Evolutionary conservation across 2,113 vertebrate genomes (phyloP).

Genomic region (Phrynosoma platyrhinos): DNA sequence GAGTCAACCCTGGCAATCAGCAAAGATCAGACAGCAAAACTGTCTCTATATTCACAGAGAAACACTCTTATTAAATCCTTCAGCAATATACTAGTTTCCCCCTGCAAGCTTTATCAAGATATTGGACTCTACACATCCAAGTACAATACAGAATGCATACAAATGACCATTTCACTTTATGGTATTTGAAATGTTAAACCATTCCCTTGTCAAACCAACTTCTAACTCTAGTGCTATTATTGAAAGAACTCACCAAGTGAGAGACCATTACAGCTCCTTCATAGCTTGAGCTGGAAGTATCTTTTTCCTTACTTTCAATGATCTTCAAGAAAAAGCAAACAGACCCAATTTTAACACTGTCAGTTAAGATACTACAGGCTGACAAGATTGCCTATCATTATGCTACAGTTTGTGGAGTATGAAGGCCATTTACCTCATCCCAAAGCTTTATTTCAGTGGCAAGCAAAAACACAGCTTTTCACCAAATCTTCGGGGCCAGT

Average conservation of each 20-base stretch:
- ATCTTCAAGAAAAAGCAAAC: constrained; percentile 79
- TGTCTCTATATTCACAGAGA: not conserved
- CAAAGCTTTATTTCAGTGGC: too few relatives aligned
- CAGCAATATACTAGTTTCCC: not conserved
- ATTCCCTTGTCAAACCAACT: not conserved
- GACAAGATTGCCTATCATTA: not conserved
- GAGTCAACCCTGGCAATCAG: too few relatives aligned
- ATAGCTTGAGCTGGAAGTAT: constrained; percentile 80
- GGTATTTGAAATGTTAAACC: not conserved
- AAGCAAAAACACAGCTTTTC: too few relatives aligned
- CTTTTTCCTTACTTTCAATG: constrained; percentile 91
- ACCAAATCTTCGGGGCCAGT: too few relatives aligned
- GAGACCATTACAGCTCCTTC: constrained; percentile 95
- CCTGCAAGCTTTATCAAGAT: not conserved
- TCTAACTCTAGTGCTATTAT: not conserved
- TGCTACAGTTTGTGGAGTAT: not conserved
- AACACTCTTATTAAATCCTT: not conserved
- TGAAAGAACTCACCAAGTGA: constrained; percentile 85
- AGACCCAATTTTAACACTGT: constrained; percentile 13
- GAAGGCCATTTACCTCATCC: too few relatives aligned
- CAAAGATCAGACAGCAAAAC: too few relatives aligned
- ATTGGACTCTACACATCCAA: not conserved
- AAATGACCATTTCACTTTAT: not conserved
- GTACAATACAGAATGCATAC: not conserved
- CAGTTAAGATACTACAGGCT: not conserved